Base-by-base conservation (phyloP, 2,888 invertebrate species). In the Galeopsomyia nigrocyanea region DNA sequence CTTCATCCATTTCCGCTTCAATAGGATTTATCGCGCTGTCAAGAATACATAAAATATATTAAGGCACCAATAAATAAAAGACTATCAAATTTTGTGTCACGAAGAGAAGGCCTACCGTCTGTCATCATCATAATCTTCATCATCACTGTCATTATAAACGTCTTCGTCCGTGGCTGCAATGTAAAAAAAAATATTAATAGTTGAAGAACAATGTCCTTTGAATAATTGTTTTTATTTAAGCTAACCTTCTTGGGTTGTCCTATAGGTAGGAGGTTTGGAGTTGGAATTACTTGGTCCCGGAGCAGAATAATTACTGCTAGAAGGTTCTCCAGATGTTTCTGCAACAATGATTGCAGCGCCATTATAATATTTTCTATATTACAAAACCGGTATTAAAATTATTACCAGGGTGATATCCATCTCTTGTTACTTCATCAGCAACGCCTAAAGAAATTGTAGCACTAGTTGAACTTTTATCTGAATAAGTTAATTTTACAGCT, bases 391-490 rank as follows among this genome's bases (percentile, higher is more conserved):
- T 56, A 56, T 60, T 60, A 51, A 14, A 21, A 58, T 61, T 14
- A 39, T 64, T 78, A 85, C 85, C 85, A 75, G 85, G 78, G 75
- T 82, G 82, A 79, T 84, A 84, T 78, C 77, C 81, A 63, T 84
- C 83, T 21, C 86, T 82, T 58, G 83, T 86, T 55, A 86, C 79
- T 82, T 87, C 87, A 76, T 88, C 87, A 14, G 87, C 88, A 39
- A 89, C 88, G 22, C 88, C 87, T 76, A 90, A 82, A 68, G 88
- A 89, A 77, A 90, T 89, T 2, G 90, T 90, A 46, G 91, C 90
- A 77, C 89, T 90, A 0, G 90, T 89, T 0, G 90, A 90, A 78
- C 91, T 90, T 82, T 90, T 90, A 78, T 90, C 89, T 17, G 90
- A 90, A 81, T 91, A 92, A 67, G 88, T 88, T 69, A 91, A 84